Conservation (phyloP, 2,888 invertebrate species). For the Myopa tessellatipennis region DNA sequence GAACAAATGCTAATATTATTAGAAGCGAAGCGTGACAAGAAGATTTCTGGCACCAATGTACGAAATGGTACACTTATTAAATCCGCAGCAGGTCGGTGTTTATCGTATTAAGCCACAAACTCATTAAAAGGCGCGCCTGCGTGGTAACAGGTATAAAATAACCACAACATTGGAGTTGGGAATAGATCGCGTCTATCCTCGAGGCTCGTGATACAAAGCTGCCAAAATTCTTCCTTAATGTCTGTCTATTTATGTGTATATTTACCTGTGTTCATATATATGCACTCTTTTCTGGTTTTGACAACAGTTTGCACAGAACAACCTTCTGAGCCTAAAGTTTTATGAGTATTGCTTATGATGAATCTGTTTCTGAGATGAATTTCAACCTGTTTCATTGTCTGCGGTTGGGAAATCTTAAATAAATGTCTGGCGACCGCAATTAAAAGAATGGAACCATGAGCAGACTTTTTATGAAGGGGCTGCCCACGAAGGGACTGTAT, state of each 20-base stretch:
- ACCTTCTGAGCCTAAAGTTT: not conserved
- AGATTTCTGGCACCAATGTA: not conserved
- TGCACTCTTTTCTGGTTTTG: not conserved
- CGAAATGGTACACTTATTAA: not conserved
- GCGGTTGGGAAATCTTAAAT: not conserved
- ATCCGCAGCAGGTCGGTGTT: not conserved
- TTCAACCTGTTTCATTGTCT: not conserved
- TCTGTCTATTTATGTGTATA: constrained; percentile 7
- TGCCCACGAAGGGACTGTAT: no score
- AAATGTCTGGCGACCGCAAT: constrained; percentile 2
- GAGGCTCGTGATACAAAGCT: not conserved
- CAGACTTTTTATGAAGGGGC: no score
- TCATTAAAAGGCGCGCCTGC: constrained; percentile 21
- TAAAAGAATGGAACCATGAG: not conserved
- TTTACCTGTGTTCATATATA: not conserved
- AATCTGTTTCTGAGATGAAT: not conserved
- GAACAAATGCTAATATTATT: constrained; percentile 8
- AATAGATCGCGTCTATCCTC: not conserved
- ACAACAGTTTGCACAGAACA: not conserved
- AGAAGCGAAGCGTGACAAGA: constrained; percentile 5
- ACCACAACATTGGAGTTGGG: not conserved
- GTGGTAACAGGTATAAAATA: constrained; percentile 9
- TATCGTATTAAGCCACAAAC: constrained; percentile 16
- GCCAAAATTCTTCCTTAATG: not conserved
- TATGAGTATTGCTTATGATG: not conserved